Base-by-base conservation (phyloP, 2,113 vertebrate genomes). In the Amblyornis subalaris region DNA sequence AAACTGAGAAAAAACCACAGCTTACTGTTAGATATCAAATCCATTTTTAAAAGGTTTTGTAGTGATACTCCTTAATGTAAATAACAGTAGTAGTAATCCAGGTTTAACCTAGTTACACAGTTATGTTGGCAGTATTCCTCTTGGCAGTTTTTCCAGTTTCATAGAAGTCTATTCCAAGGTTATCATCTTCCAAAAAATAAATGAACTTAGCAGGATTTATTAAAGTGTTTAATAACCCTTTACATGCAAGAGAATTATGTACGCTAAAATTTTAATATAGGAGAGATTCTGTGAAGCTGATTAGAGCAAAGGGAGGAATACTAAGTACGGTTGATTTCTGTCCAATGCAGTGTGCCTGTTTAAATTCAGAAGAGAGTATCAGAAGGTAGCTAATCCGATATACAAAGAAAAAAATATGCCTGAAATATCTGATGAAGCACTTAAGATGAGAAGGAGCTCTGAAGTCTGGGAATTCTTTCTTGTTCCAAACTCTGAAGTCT, bases 31-130 rank as follows among this genome's bases (percentile, higher is more conserved):
- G 45, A 33, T 85, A 77, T 42, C 55, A 88, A 73, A 80, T 77
- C 25, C 29, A 45, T 78, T 90, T 96, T 91, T 74, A n/a, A 67
- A 85, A 67, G 44, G 28, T 74, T 44, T 55, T 90, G 38, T 40
- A 33, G 65, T 86, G 60, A 67, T 84, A 81, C 45, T 78, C 36
- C 38, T 80, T 95, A 83, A 90, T 86, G 82, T 91, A 93, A 95
- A 93, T 93, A 94, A 83, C 88, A 88, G 94, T 83, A 76, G 51
- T 88, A 83, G 85, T 95, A 94, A 95, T 94, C 92, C 83, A 78
- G 81, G 90, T 94, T 95, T 96, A 95, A 94, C 93, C 92, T 76
- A 95, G 87, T 94, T 95, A 66, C 72, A 85, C 66, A 87, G 89
- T 91, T 95, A 80, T 85, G 75, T 95, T 95, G 95, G 89, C 94